Base-by-base conservation (phyloP, 37 sponge, comb jelly and placozoan species). In the Hexactinellida sp. region DNA sequence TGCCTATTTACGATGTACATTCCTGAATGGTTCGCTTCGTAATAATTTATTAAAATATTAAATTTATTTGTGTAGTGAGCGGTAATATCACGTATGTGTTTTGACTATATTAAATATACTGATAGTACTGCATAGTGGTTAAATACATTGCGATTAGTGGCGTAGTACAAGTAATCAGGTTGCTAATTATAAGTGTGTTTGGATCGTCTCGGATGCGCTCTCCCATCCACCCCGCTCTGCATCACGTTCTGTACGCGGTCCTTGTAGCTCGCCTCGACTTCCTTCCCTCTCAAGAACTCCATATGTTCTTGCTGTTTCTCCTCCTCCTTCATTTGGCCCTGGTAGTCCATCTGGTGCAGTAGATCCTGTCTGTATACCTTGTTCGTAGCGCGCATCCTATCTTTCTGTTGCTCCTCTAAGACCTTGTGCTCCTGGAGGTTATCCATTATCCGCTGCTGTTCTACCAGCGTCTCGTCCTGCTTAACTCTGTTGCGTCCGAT, bases 361-460 rank as follows among this genome's bases (percentile, higher is more conserved):
- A 93, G 90, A 54, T 93, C 85, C 0, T 76, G 47, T 82, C 91
- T 92, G 85, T 93, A 90, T 24, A 37, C 16, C 84, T 76, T 24
- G 36, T 85, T 86, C 34, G 83, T 83, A 90, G 89, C 41, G 37
- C 36, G 37, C 1, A 55, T 36, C 19, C 87, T 85, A 32, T 88
- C 87, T 82, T 90, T 71, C 38, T 92, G 93, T 82, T 90, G 87
- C 82, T 86, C 84, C 28, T 93, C 96, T 37, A 93, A 47, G 37
- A 85, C 16, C 36, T 84, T 19, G 82, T 95, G 96, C 83, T 95
- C 85, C 82, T 90, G 87, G 71, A 93, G 38, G 82, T 91, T 95
- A 36, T 32, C 39, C 52, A 90, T 36, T 0, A 92, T 47, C 36
- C 41, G 83, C 30, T 90, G 63, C 36, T 87, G 88, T 86, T 95